phyloP scores from a whole-genome alignment of 1,140 invertebrate species.

The Diploscapter pachys region DNA sequence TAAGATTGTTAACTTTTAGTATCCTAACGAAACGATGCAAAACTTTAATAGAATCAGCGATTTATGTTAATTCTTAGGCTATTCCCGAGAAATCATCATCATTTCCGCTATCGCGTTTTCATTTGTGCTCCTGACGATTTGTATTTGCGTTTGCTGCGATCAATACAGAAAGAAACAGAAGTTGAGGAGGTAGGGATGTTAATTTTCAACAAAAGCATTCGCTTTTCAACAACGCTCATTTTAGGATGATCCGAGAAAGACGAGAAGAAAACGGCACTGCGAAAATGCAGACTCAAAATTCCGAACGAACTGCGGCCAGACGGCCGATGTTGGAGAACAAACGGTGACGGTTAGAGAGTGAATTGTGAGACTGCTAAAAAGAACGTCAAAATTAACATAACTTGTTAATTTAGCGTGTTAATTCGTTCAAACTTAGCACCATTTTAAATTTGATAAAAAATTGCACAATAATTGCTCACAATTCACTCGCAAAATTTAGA shows the following conservation, averaged over 20 bases:
- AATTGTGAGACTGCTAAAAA: slow-evolving; percentile 11
- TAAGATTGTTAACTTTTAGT: slow-evolving; percentile 35
- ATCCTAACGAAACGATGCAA: background rate
- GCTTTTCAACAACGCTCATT: background rate
- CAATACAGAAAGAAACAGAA: slow-evolving; percentile 24
- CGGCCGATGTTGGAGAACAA: background rate
- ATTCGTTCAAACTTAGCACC: too few species aligned
- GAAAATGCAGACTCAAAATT: too few species aligned
- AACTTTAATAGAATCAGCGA: background rate
- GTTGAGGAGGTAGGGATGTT: slow-evolving; percentile 8
- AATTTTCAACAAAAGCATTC: slow-evolving; percentile 10
- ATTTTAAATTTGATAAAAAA: too few species aligned
- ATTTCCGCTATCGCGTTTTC: slow-evolving; percentile 15
- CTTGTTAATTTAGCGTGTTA: too few species aligned
- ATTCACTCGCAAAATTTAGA: too few species aligned
- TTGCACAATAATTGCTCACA: too few species aligned
- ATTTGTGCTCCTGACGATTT: slow-evolving; percentile 11
- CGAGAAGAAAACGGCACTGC: too few species aligned
- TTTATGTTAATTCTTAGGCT: slow-evolving; percentile 16
- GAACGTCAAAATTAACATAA: too few species aligned
- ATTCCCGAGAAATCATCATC: slow-evolving; percentile 24
- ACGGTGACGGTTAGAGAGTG: slow-evolving; percentile 33
- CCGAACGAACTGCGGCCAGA: background rate
- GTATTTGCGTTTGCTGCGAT: slow-evolving; percentile 24
- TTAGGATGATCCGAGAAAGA: too few species aligned